Base-by-base conservation (phyloP, 2,113 vertebrate genomes). In the Triplophysa tibetana region DNA sequence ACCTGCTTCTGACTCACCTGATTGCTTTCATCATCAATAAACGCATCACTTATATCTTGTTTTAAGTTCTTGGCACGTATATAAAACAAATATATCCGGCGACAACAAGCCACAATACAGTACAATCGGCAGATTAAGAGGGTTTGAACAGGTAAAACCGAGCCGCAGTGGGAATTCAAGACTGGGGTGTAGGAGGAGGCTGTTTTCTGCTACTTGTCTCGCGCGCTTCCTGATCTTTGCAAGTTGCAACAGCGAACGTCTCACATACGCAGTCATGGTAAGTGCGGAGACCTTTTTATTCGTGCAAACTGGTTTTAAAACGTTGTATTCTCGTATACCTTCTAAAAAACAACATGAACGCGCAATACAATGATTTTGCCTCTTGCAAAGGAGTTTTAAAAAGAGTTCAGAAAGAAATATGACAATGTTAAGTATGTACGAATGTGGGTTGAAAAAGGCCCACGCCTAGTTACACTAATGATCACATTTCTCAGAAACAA, bases 1-100 rank as follows among this genome's bases (percentile, higher is more conserved):
- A 43, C 86, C 66, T 79, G 67, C 54, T 70, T 84, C 24, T 48
- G 23, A 61, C 63, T 82, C 72, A 89, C 86, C 87, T 90, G 82
- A 52, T 26, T 23, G 0, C 9, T 61, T 24, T 33, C 26, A 74
- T 72, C 16, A 26, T 64, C 60, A 23, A 6, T 67, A 77, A 56
- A 26, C 79, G 66, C 1, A 17, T 58, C 58, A 54, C 3, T 56
- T 73, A n/a, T 41, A 45, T 24, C n/a, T 8, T 50, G 1, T 38
- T 19, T 73, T 50, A 21, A 19, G 50, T 17, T 21, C 13, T 81
- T n/a, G 21, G 66, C 43, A 72, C 7, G 43, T 8, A 8, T 45
- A 24, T 3, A 9, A 7, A 56, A 17, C 9, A 70, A 7, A 60
- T 5, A 68, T 60, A 43, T 8, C 6, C 1, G 6, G 19, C 11